Evolutionary conservation across 2,113 vertebrate genomes (phyloP), one percentile per base, ranked within the genome.

Genomic region (Prochilodus magdalenae): DNA sequence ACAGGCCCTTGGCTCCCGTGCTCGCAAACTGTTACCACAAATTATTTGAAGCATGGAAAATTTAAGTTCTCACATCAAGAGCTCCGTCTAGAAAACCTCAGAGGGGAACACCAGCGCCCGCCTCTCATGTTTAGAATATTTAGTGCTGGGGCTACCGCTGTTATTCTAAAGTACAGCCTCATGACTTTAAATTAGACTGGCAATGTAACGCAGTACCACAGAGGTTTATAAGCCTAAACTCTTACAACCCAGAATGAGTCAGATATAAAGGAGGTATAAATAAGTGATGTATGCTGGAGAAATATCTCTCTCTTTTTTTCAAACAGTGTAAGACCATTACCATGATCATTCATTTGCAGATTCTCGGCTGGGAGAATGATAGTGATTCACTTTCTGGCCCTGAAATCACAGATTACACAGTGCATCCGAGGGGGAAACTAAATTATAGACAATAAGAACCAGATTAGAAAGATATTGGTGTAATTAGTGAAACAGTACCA

Each of bases 401-500:
- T 22, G 27, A 29, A 49, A 22, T 22, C 18, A 70, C 24, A 59
- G 36, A 79, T 71, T 33, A 71, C 13, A 29, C 24, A 72, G 33
- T 22, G 18, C 65, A 22, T 18, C 36, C 24, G 22, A 40, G 22
- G 12, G 36, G 12, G 36, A 44, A 24, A 70, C 10, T 62, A 13
- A 49, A 12, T 62, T 22, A 60, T 29, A 22, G 24, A 59, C 16
- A 27, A 29, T 40, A 49, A 80, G 53, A 30, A 51, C 16, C 4
- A 26, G 10, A 55, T 40, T 36, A 49, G 67, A 7, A 53, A 67
- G 18, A 3, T 47, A 44, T 13, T 57, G 27, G 15, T 57, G 26
- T 69, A 55, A 78, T 69, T 29, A 60, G 29, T 70, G 29, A 53
- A 78, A 40, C 30, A 53, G n/a, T 47, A 55, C n/a, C 29, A 27